Evolutionary conservation across 2,113 vertebrate species (phyloP).

Genomic region (Oryctolagus cuniculus): DNA sequence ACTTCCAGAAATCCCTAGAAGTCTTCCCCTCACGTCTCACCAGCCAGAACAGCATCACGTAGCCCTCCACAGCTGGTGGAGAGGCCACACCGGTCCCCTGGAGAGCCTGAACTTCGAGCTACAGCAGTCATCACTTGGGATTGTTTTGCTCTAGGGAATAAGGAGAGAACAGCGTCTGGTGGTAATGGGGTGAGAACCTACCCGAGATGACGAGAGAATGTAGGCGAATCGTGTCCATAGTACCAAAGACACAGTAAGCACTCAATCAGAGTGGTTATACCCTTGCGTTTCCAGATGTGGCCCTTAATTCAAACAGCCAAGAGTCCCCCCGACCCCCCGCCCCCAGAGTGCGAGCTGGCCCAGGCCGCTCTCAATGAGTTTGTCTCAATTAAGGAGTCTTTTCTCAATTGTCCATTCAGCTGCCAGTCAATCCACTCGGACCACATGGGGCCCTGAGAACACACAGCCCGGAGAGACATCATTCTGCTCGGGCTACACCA

Average conservation of each 20-base stretch:
- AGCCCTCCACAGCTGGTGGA: background rate
- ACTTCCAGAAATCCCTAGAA: slow-evolving; percentile 44
- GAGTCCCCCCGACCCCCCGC: too few species aligned
- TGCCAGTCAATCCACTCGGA: slow-evolving; percentile 37
- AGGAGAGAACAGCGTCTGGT: background rate
- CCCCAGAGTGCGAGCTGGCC: background rate
- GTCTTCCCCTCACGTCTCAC: background rate
- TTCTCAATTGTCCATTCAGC: slow-evolving; percentile 64
- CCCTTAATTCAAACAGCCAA: slow-evolving; percentile 45
- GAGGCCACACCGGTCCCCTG: background rate
- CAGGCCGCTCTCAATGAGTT: slow-evolving; percentile 40
- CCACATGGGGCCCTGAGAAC: slow-evolving; percentile 37
- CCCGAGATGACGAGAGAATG: background rate
- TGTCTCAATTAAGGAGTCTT: slow-evolving; percentile 60
- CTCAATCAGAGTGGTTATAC: background rate
- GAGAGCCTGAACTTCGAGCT: background rate
- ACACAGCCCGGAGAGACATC: slow-evolving; percentile 44
- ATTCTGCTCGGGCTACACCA: background rate
- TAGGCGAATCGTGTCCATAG: background rate
- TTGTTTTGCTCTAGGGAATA: background rate
- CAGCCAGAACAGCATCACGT: background rate
- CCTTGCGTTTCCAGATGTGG: background rate
- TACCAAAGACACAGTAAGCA: background rate
- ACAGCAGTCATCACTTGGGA: background rate
- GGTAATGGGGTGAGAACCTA: background rate